These are phyloP conservation scores for Mythimna loreyi DNA, from an alignment of 2,888 invertebrate genomes.

Conservation along the genomic window DNA sequence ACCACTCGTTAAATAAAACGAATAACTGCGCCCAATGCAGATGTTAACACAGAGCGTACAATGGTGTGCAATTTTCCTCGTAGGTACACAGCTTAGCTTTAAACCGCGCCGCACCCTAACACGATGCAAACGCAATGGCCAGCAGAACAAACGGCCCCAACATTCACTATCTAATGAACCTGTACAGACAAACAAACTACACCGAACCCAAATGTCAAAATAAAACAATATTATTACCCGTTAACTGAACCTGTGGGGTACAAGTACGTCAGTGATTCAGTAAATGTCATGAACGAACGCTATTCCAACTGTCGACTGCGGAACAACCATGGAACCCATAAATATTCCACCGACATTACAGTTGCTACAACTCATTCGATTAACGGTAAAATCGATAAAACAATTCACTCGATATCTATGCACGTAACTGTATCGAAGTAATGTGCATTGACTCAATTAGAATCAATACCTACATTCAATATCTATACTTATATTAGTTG, in stretches of 20 bases:
- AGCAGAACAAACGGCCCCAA: conserved; percentile 27
- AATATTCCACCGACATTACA: conserved; percentile 58
- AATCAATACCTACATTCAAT: conserved; percentile 47
- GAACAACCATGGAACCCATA: conserved; percentile 56
- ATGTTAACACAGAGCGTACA: background rate
- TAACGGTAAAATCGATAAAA: conserved; percentile 60
- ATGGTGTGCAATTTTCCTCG: background rate
- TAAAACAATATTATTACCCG: conserved; percentile 63
- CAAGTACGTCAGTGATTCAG: conserved; percentile 57
- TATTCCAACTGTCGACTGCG: conserved; percentile 54
- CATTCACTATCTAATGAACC: conserved; percentile 48
- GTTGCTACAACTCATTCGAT: conserved; percentile 61
- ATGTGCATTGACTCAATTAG: conserved; percentile 56
- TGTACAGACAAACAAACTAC: conserved; percentile 46
- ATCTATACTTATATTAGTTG: too few species aligned
- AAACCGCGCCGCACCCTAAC: conserved; percentile 14
- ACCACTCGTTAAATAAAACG: background rate
- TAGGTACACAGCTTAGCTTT: background rate
- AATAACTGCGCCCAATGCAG: background rate
- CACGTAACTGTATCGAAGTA: conserved; percentile 53
- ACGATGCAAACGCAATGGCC: conserved; percentile 12
- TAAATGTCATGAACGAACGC: conserved; percentile 65
- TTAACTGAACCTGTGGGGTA: conserved; percentile 53
- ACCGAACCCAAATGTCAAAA: conserved; percentile 64
- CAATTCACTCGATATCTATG: conserved; percentile 57